Conservation (phyloP, 2,797 vertebrate species). For the Masticophis lateralis region DNA sequence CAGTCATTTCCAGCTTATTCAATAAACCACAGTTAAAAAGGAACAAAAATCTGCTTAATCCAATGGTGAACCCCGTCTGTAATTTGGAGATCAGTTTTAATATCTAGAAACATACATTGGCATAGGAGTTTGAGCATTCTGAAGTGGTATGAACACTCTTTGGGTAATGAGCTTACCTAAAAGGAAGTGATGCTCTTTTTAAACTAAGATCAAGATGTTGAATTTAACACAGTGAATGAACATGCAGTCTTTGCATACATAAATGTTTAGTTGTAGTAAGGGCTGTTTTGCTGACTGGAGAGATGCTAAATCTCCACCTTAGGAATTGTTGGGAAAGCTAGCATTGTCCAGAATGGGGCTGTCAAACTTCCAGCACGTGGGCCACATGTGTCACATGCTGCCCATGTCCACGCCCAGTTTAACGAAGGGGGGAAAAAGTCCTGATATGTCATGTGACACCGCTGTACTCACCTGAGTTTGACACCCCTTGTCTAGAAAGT, state of each 20-base stretch:
- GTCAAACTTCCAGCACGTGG: no score
- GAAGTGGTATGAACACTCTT: background rate
- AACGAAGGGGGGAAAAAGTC: no score
- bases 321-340: background rate
- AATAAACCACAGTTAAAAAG: background rate
- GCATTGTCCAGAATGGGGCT: background rate
- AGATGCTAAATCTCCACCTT: background rate
- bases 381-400: no score
- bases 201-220: background rate
- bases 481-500: background rate
- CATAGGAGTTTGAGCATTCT: background rate
- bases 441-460: accelerated
- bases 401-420: no score
- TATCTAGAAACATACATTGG: background rate
- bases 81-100: background rate
- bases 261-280: background rate
- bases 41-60: background rate
- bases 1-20: background rate
- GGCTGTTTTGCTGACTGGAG: background rate
- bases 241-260: background rate
- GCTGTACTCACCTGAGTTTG: no score
- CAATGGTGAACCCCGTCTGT: background rate
- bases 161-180: background rate
- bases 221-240: background rate
- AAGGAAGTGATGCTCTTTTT: background rate